Evolutionary conservation across 2,888 invertebrate species (phyloP), one percentile per base, ranked within the genome.

Genomic region (Dryococelus australis): DNA sequence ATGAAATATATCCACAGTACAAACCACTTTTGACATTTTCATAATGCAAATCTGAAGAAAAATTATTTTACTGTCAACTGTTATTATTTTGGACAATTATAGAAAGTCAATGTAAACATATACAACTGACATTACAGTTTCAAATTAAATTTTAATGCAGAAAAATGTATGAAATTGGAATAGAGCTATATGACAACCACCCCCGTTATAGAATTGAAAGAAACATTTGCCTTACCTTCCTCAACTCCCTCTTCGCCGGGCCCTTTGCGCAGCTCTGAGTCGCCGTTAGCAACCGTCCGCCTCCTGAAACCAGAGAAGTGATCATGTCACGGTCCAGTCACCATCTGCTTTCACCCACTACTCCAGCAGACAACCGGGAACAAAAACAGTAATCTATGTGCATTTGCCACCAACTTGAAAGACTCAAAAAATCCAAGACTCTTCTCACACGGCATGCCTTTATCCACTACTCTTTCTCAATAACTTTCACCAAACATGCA

Each of bases 201-300:
- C 35, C 35, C 35, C 35, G 4, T 35, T 35, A 35, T 4, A 35
- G 35, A 35, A 35, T 35, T 35, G 35, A 16, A 47, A 47, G 47
- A 47, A 47, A 47, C 35, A 35, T 6, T 5, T 47, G 47, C 16
- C 87, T 92, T 92, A 81, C 91, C 91, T 81, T 92, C 92, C 80
- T 91, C 91, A 27, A 92, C 92, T 3, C 91, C 92, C 83, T 92
- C 92, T 20, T 92, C 92, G 26, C 90, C 90, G 13, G 89, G 90
- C 90, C 53, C 90, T 90, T 88, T 92, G 92, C 43, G 92, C 87
- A 92, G 92, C 65, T 92, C 92, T 89, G 92, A 92, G 89, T 92
- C 92, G 86, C 91, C 92, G 86, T 92, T 92, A 47, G 91, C 91
- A 84, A 92, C 92, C 88, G 92, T 90, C 89, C 92, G 91, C 90